Evolutionary conservation across 2,797 vertebrate genomes (phyloP), one percentile per base, ranked within the genome.

Genomic region (Phrynocephalus vlangalii): DNA sequence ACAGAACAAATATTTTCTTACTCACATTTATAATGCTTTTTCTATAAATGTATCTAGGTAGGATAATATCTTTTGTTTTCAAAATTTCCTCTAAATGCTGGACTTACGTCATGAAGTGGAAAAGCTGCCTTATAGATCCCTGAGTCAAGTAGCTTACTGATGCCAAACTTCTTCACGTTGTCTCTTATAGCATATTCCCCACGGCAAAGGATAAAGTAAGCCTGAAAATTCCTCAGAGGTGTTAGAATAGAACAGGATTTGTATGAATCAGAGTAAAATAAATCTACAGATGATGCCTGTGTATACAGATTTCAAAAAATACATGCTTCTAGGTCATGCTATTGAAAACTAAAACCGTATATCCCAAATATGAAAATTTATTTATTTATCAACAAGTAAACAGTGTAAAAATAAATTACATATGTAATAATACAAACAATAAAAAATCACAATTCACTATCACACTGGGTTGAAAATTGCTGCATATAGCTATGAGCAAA

Each of bases 111-210:
- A 83, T 99, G 98, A 79, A 98, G 97, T 68, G 98, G 98, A 94
- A 99, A 99, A 5, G 98, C 98, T 1, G 98, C 98, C 92, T 98
- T 99, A 97, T 99, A 99, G 86, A 98, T 98, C 2, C 97, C 98
- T 67, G 97, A 85, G 83, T 97, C 98, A 89, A 99, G 93, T 71
- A 99, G 96, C 87, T 98, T 98, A 87, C 95, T 98, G 96, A 99
- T 98, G 81, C 98, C 98, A 95, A 99, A 99, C 94, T 98, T 98
- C 93, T 96, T 98, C 44, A 96, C 90, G 1, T 85, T 97, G 52
- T 96, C 96, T 90, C 96, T 96, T 70, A 96, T 92, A 90, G 98
- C 97, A 91, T 98, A 99, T 73, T 97, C 96, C 11, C 98, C 96
- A 33, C 98, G 98, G 76, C 97, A 98, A 83, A 99, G 96, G 93